phyloP scores from a whole-genome alignment of 1,140 invertebrate species.

The Calephelis virginiensis region DNA sequence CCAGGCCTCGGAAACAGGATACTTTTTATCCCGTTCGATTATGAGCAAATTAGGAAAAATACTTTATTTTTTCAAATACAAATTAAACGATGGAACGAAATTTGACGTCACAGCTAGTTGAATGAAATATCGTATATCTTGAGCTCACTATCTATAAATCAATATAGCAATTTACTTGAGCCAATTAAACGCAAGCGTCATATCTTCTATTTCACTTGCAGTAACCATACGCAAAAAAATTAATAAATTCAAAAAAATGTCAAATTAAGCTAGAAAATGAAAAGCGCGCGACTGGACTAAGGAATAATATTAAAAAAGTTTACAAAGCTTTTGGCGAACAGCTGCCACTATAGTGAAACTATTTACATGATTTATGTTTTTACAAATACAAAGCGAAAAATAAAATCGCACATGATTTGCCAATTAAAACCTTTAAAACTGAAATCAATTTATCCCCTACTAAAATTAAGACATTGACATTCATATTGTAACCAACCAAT shows the following conservation, averaged over 20 bases:
- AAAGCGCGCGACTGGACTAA: conserved; percentile 3
- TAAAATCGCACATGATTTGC: conserved; percentile 33
- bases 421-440: conserved; percentile 41
- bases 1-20: too few relatives aligned
- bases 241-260: neutral
- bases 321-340: conserved; percentile 5
- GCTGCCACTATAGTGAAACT: conserved; percentile 18
- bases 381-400: conserved; percentile 27
- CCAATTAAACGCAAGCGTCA: neutral
- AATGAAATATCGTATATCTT: too few relatives aligned
- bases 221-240: conserved; percentile 12
- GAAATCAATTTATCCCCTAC: conserved; percentile 33
- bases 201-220: conserved; percentile 8
- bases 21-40: too few relatives aligned
- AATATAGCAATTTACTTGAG: neutral
- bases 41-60: too few relatives aligned
- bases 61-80: too few relatives aligned
- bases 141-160: conserved; percentile 5
- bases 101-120: too few relatives aligned
- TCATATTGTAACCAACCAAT: conserved; percentile 53
- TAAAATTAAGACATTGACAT: conserved; percentile 53
- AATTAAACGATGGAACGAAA: too few relatives aligned
- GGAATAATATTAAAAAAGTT: neutral
- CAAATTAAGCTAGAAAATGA: conserved; percentile 7
- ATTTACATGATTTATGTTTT: neutral